A percentile compares a stretch with the other conserved stretches of the same genome.
Conservation (phyloP, 2,113 vertebrate genomes). For the Varanus salvator region DNA sequence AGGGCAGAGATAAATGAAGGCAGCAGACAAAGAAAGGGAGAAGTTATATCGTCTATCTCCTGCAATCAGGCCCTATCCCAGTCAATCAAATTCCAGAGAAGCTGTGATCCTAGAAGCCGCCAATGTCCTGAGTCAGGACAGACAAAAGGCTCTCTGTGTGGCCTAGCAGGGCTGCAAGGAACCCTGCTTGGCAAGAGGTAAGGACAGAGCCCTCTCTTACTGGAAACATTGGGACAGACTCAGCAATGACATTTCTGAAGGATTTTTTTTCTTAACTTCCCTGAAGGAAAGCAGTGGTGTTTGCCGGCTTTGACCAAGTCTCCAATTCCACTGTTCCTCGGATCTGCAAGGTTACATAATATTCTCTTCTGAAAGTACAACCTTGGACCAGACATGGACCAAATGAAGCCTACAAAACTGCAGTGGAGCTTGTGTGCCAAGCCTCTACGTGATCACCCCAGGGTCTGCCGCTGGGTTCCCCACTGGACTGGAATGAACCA, state of each 20-base stretch:
- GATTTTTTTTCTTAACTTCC: neutral
- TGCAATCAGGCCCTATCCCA: neutral
- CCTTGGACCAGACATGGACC: neutral
- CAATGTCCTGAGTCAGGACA: neutral
- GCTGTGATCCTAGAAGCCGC: neutral
- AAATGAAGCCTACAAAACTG: too few relatives aligned
- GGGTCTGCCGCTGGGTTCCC: neutral
- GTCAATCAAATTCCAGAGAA: slow-evolving; percentile 2
- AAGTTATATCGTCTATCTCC: neutral
- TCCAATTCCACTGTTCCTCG: neutral
- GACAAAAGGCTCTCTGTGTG: slow-evolving; percentile 23
- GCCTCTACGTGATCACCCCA: too few relatives aligned
- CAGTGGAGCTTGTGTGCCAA: neutral
- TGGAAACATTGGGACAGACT: too few relatives aligned
- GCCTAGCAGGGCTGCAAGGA: neutral
- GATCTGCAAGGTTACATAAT: neutral
- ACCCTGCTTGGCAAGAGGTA: slow-evolving; percentile 1
- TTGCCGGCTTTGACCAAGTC: neutral
- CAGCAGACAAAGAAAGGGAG: neutral
- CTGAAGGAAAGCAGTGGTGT: neutral
- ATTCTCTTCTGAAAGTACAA: neutral
- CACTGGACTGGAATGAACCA: neutral
- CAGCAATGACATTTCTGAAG: too few relatives aligned
- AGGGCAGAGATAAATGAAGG: neutral
- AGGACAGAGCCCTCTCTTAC: neutral